Base-by-base conservation (phyloP, 1,140 invertebrate species). In the Tetranychus cinnabarinus region DNA sequence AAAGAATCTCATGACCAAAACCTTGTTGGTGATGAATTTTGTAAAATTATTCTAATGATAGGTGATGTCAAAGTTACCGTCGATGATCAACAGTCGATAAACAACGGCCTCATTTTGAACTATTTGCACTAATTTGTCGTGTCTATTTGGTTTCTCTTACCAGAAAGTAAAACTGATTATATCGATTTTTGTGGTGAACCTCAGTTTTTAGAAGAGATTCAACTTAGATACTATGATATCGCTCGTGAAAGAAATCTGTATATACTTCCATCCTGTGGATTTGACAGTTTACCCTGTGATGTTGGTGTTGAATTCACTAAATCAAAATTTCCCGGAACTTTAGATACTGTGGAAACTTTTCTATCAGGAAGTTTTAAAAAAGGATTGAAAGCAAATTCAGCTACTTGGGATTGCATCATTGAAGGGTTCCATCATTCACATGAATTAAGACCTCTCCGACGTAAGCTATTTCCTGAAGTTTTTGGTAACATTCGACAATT, bases 141-240 rank as follows among this genome's bases (percentile, higher is more conserved):
- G 23, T 23, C 23, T 23, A 23, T 23, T 23, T 23, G 23, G 23
- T 23, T 23, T 23, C 23, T 23, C 23, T 23, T 23, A 23, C 23
- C 96, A 55, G 80, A 81, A 57, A 60, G 6, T 35, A 78, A 78
- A 63, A 82, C 88, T 0, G 81, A 90, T 75, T 82, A 93, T 71
- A 78, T 96, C 5, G 91, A 97, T 74, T 81, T 95, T 15, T 85
- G 80, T 70, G 89, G 86, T 15, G 89, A 95, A 72, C 83, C 86
- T 1, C 76, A 81, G 72, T 95, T 80, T 68, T 81, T 95, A 70
- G 88, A 95, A 73, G 74, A 68, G 36, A 86, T 91, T 75, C 85
- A 88, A 70, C 68, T 90, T 52, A 73, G 82, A 65, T 89, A 92
- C 71, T 76, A 85, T 67, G 75, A 81, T 59, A 70, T 76, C 58